Percentiles rank a stretch among this genome's conserved stretches.
Conservation (phyloP, 2,113 vertebrate genomes). For the cattle (Bos taurus) region ARS-UCD2.0 NC_037338.1:9983501-9984000, state of each 20-base stretch:
- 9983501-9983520: background rate
- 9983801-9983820: background rate
- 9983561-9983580: background rate
- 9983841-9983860: background rate
- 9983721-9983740: background rate
- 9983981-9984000: background rate
- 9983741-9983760: background rate
- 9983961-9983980: background rate
- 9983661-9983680: background rate
- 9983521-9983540: background rate
- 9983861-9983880: background rate
- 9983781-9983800: background rate
- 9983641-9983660: background rate
- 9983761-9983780: background rate
- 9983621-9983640: background rate
- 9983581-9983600: background rate
- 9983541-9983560: conserved; percentile 45
- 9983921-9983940: background rate
- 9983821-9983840: background rate
- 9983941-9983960: background rate
- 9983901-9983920: background rate
- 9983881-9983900: background rate
- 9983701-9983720: background rate
- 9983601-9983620: background rate
- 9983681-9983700: background rate